phyloP scores from a whole-genome alignment of 2,113 vertebrate genomes.

The Calidris pygmaea region DNA sequence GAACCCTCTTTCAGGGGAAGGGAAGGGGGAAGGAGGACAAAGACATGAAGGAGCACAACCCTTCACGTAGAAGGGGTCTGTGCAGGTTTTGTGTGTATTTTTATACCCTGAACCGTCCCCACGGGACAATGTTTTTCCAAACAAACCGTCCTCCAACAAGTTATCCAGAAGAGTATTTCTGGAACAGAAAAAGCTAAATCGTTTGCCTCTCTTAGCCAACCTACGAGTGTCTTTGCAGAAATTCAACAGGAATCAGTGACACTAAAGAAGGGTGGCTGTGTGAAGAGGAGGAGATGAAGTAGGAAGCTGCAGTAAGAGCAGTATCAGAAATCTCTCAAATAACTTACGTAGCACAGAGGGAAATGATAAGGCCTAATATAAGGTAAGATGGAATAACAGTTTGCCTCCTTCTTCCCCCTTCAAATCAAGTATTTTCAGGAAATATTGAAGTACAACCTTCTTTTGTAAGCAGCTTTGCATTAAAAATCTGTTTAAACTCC shows the following conservation, averaged over 20 bases:
- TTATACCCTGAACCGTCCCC: background rate
- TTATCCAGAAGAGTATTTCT: background rate
- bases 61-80: background rate
- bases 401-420: background rate
- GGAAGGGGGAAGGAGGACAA: background rate
- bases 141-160: background rate
- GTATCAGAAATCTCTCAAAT: background rate
- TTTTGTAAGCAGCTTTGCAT: conserved; percentile 70
- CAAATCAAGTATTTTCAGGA: conserved; percentile 81
- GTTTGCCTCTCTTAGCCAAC: background rate
- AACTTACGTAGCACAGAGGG: background rate
- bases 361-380: conserved; percentile 29
- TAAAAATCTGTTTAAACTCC: conserved; percentile 56
- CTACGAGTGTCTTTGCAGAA: background rate
- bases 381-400: conserved; percentile 20
- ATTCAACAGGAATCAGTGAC: background rate
- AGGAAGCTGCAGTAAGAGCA: background rate
- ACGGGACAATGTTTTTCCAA: background rate
- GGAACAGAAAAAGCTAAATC: background rate
- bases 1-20: background rate
- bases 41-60: background rate
- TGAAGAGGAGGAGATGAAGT: background rate
- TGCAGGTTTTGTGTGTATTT: background rate
- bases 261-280: background rate
- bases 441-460: conserved; percentile 63